These are phyloP conservation scores for Cyanoliseus patagonus DNA, from an alignment of 2,113 vertebrate species.

Conservation along the genomic window DNA sequence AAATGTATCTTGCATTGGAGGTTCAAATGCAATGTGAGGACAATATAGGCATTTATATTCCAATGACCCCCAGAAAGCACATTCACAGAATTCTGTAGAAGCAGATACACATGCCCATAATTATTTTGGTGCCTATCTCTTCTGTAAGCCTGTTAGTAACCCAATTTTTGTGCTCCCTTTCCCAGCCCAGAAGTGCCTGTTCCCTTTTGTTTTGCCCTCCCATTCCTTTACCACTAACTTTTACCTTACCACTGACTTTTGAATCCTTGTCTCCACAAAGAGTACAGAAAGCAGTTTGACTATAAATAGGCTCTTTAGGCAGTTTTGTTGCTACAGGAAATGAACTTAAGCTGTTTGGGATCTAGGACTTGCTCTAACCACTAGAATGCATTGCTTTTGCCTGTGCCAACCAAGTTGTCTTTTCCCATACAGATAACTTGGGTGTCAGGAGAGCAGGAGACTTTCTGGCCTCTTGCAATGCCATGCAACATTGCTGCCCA, in stretches of 20 bases:
- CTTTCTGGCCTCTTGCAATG: not conserved
- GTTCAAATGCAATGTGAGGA: not conserved
- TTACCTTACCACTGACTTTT: not conserved
- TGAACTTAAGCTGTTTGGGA: not conserved
- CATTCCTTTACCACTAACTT: not conserved
- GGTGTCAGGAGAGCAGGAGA: not conserved
- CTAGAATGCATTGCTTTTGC: not conserved
- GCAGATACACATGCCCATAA: not conserved
- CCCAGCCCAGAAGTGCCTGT: not conserved
- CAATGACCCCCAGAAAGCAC: not conserved
- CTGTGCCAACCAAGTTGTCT: not conserved
- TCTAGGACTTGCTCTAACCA: not conserved
- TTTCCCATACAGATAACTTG: not conserved
- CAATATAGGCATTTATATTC: not conserved
- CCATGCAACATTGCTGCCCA: not conserved
- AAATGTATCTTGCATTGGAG: not conserved
- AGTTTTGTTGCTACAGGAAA: not conserved
- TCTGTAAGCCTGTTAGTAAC: not conserved
- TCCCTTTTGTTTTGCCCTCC: not conserved
- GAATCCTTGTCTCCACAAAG: not conserved
- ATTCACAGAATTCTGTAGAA: not conserved
- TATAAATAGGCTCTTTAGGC: not conserved
- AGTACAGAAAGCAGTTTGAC: not conserved
- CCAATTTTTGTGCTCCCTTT: not conserved
- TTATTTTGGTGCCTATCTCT: rapidly evolving